Evolutionary conservation across 2,888 invertebrate species (phyloP).

Genomic region (Marronus borbonicus): DNA sequence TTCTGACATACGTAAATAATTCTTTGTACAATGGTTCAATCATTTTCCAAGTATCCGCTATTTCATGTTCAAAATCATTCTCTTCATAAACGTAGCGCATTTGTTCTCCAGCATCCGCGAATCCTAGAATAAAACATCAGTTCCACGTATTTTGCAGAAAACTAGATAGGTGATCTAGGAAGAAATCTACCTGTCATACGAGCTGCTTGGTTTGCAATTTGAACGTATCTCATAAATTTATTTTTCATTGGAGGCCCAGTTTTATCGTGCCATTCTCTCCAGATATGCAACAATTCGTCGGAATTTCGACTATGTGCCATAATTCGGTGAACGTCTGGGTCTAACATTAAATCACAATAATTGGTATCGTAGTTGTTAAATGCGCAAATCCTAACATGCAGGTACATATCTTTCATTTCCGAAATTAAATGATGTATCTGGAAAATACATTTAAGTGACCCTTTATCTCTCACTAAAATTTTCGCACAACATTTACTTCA

Average conservation of each 20-base stretch:
- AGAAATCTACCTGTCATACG: slow-evolving; percentile 76
- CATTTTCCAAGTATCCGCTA: slow-evolving; percentile 76
- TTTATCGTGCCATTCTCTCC: slow-evolving; percentile 87
- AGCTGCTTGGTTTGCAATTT: slow-evolving; percentile 86
- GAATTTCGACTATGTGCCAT: slow-evolving; percentile 83
- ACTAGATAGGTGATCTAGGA: too few species aligned
- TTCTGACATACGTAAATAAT: slow-evolving; percentile 86
- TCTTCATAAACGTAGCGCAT: slow-evolving; percentile 85
- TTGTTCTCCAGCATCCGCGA: slow-evolving; percentile 85
- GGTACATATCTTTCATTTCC: slow-evolving; percentile 86
- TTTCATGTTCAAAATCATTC: slow-evolving; percentile 75
- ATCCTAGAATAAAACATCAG: slow-evolving; percentile 73
- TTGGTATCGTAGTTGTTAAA: slow-evolving; percentile 73
- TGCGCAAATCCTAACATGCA: slow-evolving; percentile 81
- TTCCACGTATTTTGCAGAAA: too few species aligned
- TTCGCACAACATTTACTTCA: slow-evolving; percentile 71
- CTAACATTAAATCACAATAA: slow-evolving; percentile 76
- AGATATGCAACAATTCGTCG: slow-evolving; percentile 82
- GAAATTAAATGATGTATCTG: slow-evolving; percentile 81
- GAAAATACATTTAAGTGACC: slow-evolving; percentile 56
- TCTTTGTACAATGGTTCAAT: slow-evolving; percentile 85
- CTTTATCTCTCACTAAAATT: slow-evolving; percentile 8
- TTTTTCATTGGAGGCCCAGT: slow-evolving; percentile 84
- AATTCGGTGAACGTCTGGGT: slow-evolving; percentile 77
- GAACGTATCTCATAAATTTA: slow-evolving; percentile 84